Evolutionary conservation across 2,113 vertebrate genomes (phyloP), one percentile per base, ranked within the genome.

Genomic region (Hucho hucho): DNA sequence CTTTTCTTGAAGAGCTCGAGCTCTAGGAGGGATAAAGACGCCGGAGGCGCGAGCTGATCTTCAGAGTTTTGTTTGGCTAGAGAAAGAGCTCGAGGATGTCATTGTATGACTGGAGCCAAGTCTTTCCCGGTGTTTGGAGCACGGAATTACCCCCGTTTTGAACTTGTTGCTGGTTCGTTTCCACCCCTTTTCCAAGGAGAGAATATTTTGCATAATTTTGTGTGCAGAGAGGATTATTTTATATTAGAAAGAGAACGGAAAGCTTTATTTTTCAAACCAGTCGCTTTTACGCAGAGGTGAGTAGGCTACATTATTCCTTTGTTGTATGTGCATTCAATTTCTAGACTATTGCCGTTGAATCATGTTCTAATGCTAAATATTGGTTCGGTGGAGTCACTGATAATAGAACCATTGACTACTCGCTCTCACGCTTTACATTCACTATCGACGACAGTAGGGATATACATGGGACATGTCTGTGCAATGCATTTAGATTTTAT

Each of bases 101-200:
- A 79, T 81, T 80, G 81, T 80, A 81, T 82, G 46, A 76, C 24
- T 68, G 75, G 72, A 63, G 58, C 46, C 72, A 68, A 77, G 63
- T 81, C 64, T 72, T 79, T 75, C 81, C 86, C 65, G 71, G 25
- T 87, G 88, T 88, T 80, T 78, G 82, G 83, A 87, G 76, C 82
- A 78, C 84, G 88, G 83, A 74, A 82, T 87, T 81, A 69, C 74
- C 81, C 78, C 80, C 82, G 83, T 82, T 83, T 78, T 87, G 89
- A 92, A 95, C 94, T 96, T 96, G 94, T 95, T 95, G 94, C 95
- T 92, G 89, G 69, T 25, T 83, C 92, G 89, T 72, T 28, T 49
- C 37, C 63, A 78, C 24, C 66, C 65, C 29, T 37, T 25, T 22
- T 18, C 16, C 24, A 32, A 18, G 71, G 53, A 29, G 67, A 74